Conservation (phyloP, 2,113 vertebrate genomes). For the Pogona vitticeps region DNA sequence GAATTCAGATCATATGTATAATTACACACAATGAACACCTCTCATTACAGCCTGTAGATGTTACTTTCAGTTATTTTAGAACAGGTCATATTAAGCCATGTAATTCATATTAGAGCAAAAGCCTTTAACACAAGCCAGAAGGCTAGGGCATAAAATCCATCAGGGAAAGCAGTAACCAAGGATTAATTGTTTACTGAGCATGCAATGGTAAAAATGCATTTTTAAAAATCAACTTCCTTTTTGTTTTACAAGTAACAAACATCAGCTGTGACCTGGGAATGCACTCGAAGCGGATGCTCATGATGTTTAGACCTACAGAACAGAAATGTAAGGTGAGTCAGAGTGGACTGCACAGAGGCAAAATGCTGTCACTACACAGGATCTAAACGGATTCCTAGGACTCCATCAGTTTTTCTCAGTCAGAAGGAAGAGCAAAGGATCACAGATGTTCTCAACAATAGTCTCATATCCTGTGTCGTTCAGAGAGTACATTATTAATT, state of each 20-base stretch:
- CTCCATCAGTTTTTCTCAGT: conserved; percentile 29
- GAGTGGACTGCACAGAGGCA: conserved; percentile 7
- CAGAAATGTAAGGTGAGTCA: background rate
- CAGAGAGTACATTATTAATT: background rate
- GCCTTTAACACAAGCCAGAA: conserved; percentile 1
- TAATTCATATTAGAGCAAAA: background rate
- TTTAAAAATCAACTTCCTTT: background rate
- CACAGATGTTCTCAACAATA: background rate
- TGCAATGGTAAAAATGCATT: background rate
- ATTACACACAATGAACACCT: background rate
- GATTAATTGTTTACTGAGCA: conserved; percentile 9
- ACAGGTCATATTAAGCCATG: background rate
- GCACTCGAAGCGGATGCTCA: background rate
- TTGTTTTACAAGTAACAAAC: background rate
- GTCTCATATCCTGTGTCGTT: conserved; percentile 9
- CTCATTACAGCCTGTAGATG: background rate
- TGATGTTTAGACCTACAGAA: background rate
- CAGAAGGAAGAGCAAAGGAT: conserved; percentile 51
- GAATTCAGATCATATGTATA: conserved; percentile 7
- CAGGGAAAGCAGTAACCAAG: conserved; percentile 25
- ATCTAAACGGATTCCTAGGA: background rate
- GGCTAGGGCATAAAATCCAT: conserved; percentile 24
- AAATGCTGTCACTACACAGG: conserved; percentile 27
- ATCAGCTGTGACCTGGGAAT: conserved; percentile 6
- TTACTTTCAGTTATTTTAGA: conserved; percentile 1